A percentile compares a stretch with the other conserved stretches of the same genome.
These are phyloP conservation scores for Anguilla marmorata DNA, from an alignment of 2,797 vertebrate genomes.

Conservation along the genomic window DNA sequence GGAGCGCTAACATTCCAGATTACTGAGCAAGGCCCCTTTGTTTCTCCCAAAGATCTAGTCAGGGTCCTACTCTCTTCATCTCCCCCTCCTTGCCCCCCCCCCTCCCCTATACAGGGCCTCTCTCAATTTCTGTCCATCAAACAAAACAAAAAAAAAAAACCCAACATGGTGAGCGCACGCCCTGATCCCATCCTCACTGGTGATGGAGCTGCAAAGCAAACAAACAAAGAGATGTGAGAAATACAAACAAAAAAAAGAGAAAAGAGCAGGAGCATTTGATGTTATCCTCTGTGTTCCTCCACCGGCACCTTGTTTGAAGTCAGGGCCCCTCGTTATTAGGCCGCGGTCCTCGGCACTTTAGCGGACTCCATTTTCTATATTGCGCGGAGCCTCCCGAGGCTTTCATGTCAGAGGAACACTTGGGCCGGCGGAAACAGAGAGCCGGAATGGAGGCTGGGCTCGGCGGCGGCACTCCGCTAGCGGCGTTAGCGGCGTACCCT, in stretches of 20 bases:
- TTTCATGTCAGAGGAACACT: slow-evolving; percentile 84
- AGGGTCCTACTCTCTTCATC: slow-evolving; percentile 91
- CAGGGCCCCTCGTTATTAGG: slow-evolving; percentile 84
- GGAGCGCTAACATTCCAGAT: slow-evolving; percentile 79
- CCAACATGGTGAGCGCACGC: slow-evolving; percentile 86
- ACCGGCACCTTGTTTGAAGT: slow-evolving; percentile 79
- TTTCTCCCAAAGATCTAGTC: slow-evolving; percentile 76
- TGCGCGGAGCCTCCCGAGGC: slow-evolving; percentile 80
- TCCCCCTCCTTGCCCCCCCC: slow-evolving; percentile 83
- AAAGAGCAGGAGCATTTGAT: slow-evolving; percentile 80
- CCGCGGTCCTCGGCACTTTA: slow-evolving; percentile 73
- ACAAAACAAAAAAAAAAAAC: slow-evolving; percentile 47
- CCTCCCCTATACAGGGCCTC: slow-evolving; percentile 59
- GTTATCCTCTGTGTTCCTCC: slow-evolving; percentile 65
- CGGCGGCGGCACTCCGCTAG: slow-evolving; percentile 60
- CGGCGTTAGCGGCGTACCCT: slow-evolving; percentile 60
- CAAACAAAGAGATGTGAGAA: slow-evolving; percentile 1
- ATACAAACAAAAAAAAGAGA: slow-evolving; percentile 37
- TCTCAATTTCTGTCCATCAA: slow-evolving; percentile 95
- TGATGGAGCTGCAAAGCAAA: background rate
- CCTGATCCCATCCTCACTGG: slow-evolving; percentile 69
- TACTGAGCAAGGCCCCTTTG: slow-evolving; percentile 78
- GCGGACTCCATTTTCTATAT: slow-evolving; percentile 79
- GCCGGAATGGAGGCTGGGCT: slow-evolving; percentile 66
- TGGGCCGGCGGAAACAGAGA: slow-evolving; percentile 62